A percentile compares a stretch with the other conserved stretches of the same genome.
phyloP scores from a whole-genome alignment of 2,797 vertebrate genomes.

The Aphelocoma californica region DNA sequence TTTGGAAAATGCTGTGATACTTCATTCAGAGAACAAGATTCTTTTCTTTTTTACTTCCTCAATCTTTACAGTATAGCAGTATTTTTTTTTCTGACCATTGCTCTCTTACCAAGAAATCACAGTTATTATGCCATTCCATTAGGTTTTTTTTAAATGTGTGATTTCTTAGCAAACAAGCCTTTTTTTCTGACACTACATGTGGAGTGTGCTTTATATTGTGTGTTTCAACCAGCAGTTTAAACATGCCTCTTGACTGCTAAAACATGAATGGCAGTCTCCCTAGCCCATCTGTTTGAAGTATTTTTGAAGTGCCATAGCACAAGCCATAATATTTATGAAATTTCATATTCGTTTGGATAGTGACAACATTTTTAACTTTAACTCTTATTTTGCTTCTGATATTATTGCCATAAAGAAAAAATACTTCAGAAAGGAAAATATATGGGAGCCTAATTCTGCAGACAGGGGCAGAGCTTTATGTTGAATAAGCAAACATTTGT shows the following conservation, averaged over 20 bases:
- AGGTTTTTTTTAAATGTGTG: background rate
- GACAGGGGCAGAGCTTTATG: background rate
- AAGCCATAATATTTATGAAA: constrained; percentile 46
- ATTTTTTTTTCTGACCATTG: background rate
- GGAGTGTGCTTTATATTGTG: background rate
- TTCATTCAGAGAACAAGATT: background rate
- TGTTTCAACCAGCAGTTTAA: constrained; percentile 21
- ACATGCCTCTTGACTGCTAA: constrained; percentile 2
- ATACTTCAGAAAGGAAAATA: background rate
- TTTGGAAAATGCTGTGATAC: background rate
- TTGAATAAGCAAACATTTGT: background rate
- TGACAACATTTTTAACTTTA: background rate
- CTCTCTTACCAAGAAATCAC: background rate
- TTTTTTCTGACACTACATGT: background rate
- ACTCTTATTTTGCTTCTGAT: background rate
- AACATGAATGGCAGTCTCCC: background rate
- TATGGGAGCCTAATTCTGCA: background rate
- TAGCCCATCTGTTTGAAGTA: constrained; percentile 45
- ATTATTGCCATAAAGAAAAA: background rate
- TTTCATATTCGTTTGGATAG: background rate
- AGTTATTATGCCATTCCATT: background rate
- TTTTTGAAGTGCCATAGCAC: constrained; percentile 26
- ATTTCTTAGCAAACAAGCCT: background rate
- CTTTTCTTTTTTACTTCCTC: background rate
- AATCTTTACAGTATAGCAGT: background rate